A percentile compares a stretch with the other conserved stretches of the same genome.
Conservation (phyloP, 2,888 invertebrate species). For the Eristalinus aeneus region DNA sequence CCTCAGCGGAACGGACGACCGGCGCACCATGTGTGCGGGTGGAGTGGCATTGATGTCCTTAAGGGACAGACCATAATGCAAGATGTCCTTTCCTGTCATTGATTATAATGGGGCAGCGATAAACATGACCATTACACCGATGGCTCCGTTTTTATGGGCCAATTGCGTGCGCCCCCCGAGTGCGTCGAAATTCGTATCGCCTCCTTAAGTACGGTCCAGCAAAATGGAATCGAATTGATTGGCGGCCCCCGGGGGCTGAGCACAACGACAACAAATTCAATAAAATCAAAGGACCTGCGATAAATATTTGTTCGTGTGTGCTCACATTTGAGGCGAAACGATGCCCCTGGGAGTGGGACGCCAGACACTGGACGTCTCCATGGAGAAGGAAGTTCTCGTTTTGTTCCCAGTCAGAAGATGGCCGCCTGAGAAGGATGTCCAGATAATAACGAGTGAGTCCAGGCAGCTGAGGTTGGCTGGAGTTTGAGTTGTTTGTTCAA, state of each 20-base stretch:
- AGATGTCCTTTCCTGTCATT: constrained; percentile 67
- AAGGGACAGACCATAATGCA: constrained; percentile 63
- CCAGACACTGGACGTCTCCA: neutral
- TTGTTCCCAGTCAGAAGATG: neutral
- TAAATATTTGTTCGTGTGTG: constrained; percentile 32
- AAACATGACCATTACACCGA: constrained; percentile 72
- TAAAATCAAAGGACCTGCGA: constrained; percentile 51
- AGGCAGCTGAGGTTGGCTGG: neutral
- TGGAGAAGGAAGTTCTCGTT: neutral
- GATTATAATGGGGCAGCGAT: constrained; percentile 66
- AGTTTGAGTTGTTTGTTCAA: too few species aligned
- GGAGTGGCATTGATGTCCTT: constrained; percentile 37
- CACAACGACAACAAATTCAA: constrained; percentile 40
- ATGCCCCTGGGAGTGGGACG: constrained; percentile 31
- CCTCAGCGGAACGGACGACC: constrained; percentile 37
- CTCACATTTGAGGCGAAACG: constrained; percentile 56
- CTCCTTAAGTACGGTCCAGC: constrained; percentile 60
- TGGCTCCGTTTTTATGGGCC: constrained; percentile 57
- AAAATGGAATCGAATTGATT: constrained; percentile 64
- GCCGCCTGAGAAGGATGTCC: neutral
- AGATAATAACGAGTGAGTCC: neutral
- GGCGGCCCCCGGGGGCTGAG: constrained; percentile 38
- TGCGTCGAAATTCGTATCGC: constrained; percentile 22
- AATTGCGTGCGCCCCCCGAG: constrained; percentile 27
- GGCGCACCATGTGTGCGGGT: constrained; percentile 46